Evolutionary conservation across 2,888 invertebrate species (phyloP).

Genomic region (Caenorhabditis imperialis): DNA sequence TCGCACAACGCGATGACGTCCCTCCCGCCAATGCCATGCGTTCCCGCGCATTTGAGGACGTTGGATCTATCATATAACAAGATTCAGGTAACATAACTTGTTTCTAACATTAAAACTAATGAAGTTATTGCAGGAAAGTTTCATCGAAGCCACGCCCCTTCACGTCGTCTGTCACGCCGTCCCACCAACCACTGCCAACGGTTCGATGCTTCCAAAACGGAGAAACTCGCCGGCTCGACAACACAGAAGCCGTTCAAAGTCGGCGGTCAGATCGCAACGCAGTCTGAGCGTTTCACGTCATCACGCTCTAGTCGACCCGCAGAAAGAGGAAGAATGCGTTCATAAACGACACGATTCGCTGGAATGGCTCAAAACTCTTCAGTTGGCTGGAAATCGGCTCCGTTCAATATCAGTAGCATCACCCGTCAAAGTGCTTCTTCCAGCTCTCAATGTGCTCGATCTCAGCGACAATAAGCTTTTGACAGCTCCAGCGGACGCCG

Average conservation of each 20-base stretch:
- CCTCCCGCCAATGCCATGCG: conserved; percentile 80
- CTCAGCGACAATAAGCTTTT: conserved; percentile 89
- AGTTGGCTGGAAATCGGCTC: conserved; percentile 89
- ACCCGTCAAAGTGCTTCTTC: conserved; percentile 79
- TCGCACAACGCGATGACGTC: conserved; percentile 85
- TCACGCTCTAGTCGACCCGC: conserved; percentile 46
- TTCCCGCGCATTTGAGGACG: conserved; percentile 67
- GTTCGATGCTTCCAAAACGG: conserved; percentile 44
- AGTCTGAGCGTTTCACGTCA: conserved; percentile 73
- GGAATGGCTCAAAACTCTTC: conserved; percentile 87
- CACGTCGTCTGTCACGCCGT: conserved; percentile 62
- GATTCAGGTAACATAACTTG: too few species aligned
- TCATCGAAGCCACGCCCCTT: conserved; percentile 38
- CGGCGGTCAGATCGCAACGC: conserved; percentile 75
- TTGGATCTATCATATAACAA: conserved; percentile 93
- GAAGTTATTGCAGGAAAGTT: too few species aligned
- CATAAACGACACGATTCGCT: conserved; percentile 84
- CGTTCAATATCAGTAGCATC: conserved; percentile 82
- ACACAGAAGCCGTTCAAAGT: conserved; percentile 74
- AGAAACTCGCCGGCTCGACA: conserved; percentile 61
- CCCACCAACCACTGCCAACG: conserved; percentile 50
- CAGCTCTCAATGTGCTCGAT: conserved; percentile 93
- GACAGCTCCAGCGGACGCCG: conserved; percentile 87
- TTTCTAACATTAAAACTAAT: too few species aligned
- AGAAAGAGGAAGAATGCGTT: conserved; percentile 67